These are phyloP conservation scores for Hafferia zeledoni DNA, from an alignment of 2,797 vertebrate species.

Conservation along the genomic window DNA sequence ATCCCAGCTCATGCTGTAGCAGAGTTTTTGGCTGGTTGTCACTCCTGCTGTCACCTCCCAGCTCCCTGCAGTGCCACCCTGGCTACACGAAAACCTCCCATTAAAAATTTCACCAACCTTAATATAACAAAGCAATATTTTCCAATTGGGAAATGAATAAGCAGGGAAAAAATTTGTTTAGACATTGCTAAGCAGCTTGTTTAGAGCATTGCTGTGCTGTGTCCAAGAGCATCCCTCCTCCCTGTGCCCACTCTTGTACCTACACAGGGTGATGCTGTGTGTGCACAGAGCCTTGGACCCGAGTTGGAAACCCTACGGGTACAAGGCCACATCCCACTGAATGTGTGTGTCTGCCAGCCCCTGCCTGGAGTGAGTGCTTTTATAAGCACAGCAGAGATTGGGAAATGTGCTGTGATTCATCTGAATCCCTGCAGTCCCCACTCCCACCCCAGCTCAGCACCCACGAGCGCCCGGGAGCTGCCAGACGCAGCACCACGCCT, in stretches of 20 bases:
- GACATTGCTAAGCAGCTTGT: not conserved
- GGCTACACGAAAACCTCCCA: not conserved
- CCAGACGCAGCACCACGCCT: not conserved
- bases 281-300: fast-evolving
- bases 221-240: no score
- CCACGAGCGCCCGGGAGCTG: not conserved
- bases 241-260: not conserved
- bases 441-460: not conserved
- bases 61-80: not conserved
- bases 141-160: not conserved
- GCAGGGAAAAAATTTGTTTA: not conserved
- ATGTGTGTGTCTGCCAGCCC: not conserved
- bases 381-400: not conserved
- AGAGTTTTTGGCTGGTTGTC: not conserved
- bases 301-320: fast-evolving
- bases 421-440: not conserved
- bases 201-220: fast-evolving
- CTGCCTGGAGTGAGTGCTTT: not conserved
- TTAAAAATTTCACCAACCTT: not conserved
- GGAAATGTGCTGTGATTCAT: not conserved
- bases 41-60: not conserved
- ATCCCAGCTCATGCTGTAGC: not conserved
- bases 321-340: not conserved
- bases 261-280: fast-evolving
- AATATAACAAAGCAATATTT: not conserved